Conservation (phyloP, 2,797 vertebrate genomes). For the Manis crassicaudata region DNA sequence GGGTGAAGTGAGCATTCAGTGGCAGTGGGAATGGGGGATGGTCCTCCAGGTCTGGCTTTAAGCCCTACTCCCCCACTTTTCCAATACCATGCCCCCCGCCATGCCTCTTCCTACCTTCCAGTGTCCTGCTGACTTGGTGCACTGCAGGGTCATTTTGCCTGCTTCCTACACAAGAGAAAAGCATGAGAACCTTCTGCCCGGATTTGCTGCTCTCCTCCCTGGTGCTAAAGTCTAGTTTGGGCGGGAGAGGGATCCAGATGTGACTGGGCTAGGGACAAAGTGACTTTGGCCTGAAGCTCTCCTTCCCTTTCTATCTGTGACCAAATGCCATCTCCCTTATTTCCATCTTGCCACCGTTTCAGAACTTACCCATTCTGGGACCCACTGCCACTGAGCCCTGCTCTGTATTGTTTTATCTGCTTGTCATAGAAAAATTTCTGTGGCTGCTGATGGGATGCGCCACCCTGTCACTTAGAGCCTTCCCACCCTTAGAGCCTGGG, state of each 20-base stretch:
- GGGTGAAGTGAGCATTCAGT: background rate
- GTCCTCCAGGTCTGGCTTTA: background rate
- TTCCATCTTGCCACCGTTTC: background rate
- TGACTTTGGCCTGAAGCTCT: background rate
- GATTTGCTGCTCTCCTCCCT: background rate
- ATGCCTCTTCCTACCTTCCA: slow-evolving; percentile 91
- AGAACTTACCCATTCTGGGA: background rate
- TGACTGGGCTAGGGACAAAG: background rate
- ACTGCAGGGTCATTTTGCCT: slow-evolving; percentile 92
- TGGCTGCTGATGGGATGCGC: fast-evolving
- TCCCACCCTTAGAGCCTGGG: background rate
- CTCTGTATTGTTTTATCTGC: background rate
- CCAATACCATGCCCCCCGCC: fast-evolving
- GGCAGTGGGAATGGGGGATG: background rate
- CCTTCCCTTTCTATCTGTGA: background rate
- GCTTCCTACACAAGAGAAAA: slow-evolving; percentile 50
- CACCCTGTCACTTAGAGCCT: background rate
- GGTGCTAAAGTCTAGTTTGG: background rate
- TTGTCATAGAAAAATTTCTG: fast-evolving
- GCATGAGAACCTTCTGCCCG: background rate
- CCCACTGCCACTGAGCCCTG: fast-evolving
- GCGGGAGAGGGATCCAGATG: background rate
- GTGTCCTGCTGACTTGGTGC: slow-evolving; percentile 94
- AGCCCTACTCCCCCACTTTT: no score
- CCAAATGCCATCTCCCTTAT: background rate